Percentiles rank a stretch among this genome's conserved stretches.
Evolutionary conservation across 30 jellyfish, hydroid and myxozoan genomes (phyloP).

Genomic region (Catostylus mosaicus): DNA sequence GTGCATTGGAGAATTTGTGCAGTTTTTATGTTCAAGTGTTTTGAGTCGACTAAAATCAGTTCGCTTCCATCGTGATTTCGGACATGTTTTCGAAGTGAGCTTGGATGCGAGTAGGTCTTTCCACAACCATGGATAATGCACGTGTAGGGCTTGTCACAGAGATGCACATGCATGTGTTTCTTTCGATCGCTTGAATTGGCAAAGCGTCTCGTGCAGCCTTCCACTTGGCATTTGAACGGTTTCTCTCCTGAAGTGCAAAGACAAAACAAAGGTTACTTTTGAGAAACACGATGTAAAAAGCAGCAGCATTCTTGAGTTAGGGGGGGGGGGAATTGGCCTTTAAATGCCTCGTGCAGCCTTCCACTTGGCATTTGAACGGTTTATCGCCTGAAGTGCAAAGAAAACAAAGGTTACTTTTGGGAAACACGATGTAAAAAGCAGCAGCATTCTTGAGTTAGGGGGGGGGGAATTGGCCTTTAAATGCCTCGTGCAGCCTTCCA

Average conservation of each 20-base stretch:
- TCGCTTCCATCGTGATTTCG: conserved; percentile 79
- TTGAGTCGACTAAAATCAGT: conserved; percentile 58
- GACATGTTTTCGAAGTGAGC: conserved; percentile 80
- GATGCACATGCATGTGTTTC: conserved; percentile 96
- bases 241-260: conserved; percentile 91
- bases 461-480: too few relatives aligned
- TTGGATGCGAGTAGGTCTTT: conserved; percentile 80
- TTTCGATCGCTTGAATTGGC: conserved; percentile 97
- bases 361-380: conserved; percentile 91
- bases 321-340: too few relatives aligned
- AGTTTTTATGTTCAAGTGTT: conserved; percentile 47
- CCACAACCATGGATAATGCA: conserved; percentile 82
- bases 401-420: too few relatives aligned
- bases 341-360: conserved; percentile 95
- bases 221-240: conserved; percentile 91
- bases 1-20: conserved; percentile 39
- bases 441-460: too few relatives aligned
- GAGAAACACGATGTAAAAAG: too few relatives aligned
- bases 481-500: conserved; percentile 92
- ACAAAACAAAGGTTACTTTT: too few relatives aligned
- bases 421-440: too few relatives aligned
- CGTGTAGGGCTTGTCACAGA: conserved; percentile 90
- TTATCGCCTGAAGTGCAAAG: conserved; percentile 91
- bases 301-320: too few relatives aligned
- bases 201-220: conserved; percentile 95